These are phyloP conservation scores for Calameuta filiformis DNA, from an alignment of 2,888 invertebrate species.

Conservation along the genomic window DNA sequence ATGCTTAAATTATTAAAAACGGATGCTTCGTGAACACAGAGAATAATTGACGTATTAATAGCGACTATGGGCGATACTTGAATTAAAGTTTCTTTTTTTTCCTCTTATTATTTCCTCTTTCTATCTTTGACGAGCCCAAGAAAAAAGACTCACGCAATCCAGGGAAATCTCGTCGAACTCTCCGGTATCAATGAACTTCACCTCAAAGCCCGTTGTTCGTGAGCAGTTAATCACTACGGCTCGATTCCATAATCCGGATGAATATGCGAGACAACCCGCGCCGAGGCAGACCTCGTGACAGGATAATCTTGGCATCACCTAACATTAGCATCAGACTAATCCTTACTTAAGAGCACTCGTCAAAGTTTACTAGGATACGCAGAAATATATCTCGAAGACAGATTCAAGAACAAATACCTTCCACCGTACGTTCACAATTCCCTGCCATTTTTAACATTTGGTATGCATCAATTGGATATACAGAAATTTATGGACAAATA, in stretches of 20 bases:
- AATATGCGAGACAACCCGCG: slow-evolving; percentile 59
- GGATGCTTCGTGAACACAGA: not conserved
- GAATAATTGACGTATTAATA: not conserved
- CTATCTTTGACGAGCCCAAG: not conserved
- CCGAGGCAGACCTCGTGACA: slow-evolving; percentile 54
- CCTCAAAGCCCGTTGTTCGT: slow-evolving; percentile 41
- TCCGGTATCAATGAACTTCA: slow-evolving; percentile 62
- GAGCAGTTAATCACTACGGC: slow-evolving; percentile 54
- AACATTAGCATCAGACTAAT: slow-evolving; percentile 43
- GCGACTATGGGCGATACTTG: not conserved
- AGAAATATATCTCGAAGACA: slow-evolving; percentile 1
- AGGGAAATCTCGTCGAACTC: slow-evolving; percentile 48
- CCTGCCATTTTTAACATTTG: slow-evolving; percentile 14
- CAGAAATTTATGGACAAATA: not conserved
- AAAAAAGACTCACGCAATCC: slow-evolving; percentile 56
- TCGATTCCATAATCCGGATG: slow-evolving; percentile 55
- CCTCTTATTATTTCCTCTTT: not conserved
- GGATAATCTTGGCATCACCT: slow-evolving; percentile 60
- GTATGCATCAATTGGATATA: not conserved
- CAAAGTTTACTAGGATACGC: not conserved
- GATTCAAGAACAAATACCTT: slow-evolving; percentile 1
- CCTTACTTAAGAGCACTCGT: slow-evolving; percentile 8
- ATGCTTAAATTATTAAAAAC: not conserved
- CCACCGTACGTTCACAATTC: slow-evolving; percentile 7
- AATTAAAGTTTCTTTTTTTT: not conserved